Evolutionary conservation across 2,888 invertebrate genomes (phyloP), one percentile per base, ranked within the genome.

Genomic region (Heliothis peltigera): DNA sequence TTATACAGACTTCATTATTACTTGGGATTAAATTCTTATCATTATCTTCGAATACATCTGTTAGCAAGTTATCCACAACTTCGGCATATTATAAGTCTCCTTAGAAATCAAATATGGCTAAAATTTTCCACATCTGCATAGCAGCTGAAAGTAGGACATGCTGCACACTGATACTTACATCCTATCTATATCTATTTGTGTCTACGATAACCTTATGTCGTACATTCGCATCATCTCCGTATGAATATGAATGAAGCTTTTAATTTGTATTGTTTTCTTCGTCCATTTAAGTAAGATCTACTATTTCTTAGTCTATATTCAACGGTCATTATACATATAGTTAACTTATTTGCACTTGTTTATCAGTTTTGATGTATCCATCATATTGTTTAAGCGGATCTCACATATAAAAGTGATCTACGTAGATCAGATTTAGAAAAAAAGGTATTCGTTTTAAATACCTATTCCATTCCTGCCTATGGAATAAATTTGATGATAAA

Each of bases 121-220:
- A 66, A 66, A 60, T 65, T 71, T 66, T 70, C 60, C 72, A 70
- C 56, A n/a, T 28, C 25, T 57, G 42, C 47, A 57, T 64, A 57
- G 42, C 70, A 47, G 59, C 66, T 55, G 66, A 51, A 71, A 65
- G 54, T 69, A 58, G 69, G 69, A 42, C 69, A 70, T 32, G 32
- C 46, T 46, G 44, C 56, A 64, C 18, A 69, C 48, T 43, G 57
- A 56, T 35, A 70, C 43, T 53, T 57, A 48, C 48, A 70, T 54
- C 57, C 48, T 70, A 44, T 42, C 52, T 47, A n/a, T 70, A 70
- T 64, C 53, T 69, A 64, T 42, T 44, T 17, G 25, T 44, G 52
- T 52, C 19, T 32, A 70, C 53, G 69, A 69, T 69, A 69, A 69
- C 71, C 71, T 70, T 64, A 53, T 70, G 53, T 69, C 57, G 53